Base-by-base conservation (phyloP, 1,140 invertebrate genomes). In the Drosophila orena region DNA sequence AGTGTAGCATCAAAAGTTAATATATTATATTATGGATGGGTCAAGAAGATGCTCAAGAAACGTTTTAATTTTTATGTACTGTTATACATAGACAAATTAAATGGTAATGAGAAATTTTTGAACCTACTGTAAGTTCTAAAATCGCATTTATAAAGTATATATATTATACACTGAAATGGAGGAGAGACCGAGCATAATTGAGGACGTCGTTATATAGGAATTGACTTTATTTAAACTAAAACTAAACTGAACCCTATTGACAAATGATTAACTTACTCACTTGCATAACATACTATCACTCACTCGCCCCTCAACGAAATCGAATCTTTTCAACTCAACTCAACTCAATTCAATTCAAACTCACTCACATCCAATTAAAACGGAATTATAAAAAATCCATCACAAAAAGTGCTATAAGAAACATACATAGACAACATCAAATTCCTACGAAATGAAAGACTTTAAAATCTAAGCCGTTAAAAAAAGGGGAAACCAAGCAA, bases 371-470 rank as follows among this genome's bases (percentile, higher is more conserved):
- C 38, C 30, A 35, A 50, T 14, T 20, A 42, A 20, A 66, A 2
- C 8, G 30, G 30, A 27, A 35, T 37, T 14, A 38, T 14, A 38
- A 14, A 17, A 69, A 69, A 69, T 47, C 40, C 47, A 70, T 69
- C 49, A 56, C 64, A 27, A 38, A 68, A 70, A 70, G 66, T 70
- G 66, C 66, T 70, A 70, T 49, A 80, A 65, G 20, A 79, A 75
- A 81, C 50, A 46, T 61, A 80, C 78, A 85, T 79, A 86, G 76
- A 91, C 62, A 89, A 84, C 73, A 91, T 88, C 61, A 91, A 91
- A 91, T 91, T 91, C 89, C 89, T 91, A 91, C 83, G 89, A 91
- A 91, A 91, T 91, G 81, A 91, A 91, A 91, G 89, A 91, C 89
- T 91, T 91, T 91, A 89, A 85, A 91, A 81, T 80, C 80, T 89